Evolutionary conservation across 2,888 invertebrate species (phyloP).

Genomic region (Thyatira batis): DNA sequence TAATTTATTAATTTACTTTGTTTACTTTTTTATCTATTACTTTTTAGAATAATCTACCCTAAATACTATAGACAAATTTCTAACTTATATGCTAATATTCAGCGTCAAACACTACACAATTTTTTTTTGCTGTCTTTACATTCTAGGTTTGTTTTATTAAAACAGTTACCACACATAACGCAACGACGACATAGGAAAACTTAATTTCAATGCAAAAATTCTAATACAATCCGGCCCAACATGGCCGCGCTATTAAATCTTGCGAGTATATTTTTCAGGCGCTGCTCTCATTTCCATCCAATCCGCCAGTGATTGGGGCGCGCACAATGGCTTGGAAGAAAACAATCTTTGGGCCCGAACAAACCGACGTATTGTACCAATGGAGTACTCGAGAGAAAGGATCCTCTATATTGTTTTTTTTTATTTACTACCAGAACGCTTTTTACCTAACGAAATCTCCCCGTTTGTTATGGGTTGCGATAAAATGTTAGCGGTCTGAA

Average conservation of each 20-base stretch:
- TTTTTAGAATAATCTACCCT: no score
- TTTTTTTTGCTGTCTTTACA: no score
- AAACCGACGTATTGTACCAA: constrained; percentile 27
- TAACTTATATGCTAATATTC: no score
- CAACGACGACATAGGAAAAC: not conserved
- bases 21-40: no score
- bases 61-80: no score
- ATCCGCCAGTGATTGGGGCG: constrained; percentile 47
- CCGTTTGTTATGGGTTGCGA: not conserved
- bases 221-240: not conserved
- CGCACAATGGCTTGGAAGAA: constrained; percentile 65
- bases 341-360: constrained; percentile 61
- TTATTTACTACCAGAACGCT: constrained; percentile 37
- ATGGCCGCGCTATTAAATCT: constrained; percentile 13
- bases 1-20: no score
- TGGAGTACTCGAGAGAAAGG: constrained; percentile 25
- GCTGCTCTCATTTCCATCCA: constrained; percentile 55
- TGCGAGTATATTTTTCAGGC: constrained; percentile 24
- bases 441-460: constrained; percentile 7
- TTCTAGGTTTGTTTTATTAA: no score
- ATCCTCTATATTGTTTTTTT: constrained; percentile 38
- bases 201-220: not conserved
- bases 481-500: not conserved
- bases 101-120: no score
- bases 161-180: not conserved